Evolutionary conservation across 2,113 vertebrate species (phyloP).

Genomic region (Salvelinus namaycush): DNA sequence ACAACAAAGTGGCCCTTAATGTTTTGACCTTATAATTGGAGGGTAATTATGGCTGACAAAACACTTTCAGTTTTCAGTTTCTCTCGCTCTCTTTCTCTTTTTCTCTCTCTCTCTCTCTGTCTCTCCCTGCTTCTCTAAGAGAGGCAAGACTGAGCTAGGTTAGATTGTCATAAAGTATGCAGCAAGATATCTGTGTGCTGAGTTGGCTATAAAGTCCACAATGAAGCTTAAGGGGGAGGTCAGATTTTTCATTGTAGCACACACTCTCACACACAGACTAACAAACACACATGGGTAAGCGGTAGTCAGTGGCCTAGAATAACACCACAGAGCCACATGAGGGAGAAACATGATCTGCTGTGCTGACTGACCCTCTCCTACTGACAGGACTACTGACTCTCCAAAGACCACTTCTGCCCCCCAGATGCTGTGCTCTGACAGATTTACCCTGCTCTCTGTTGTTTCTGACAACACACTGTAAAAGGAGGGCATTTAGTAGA

Average conservation of each 20-base stretch:
- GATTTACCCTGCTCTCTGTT: background rate
- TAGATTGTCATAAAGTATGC: conserved; percentile 55
- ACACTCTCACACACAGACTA: conserved; percentile 15
- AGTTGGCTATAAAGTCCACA: conserved; percentile 45
- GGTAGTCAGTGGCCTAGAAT: conserved; percentile 58
- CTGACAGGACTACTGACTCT: conserved; percentile 17
- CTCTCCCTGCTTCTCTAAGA: conserved; percentile 18
- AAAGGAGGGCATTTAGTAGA: conserved; percentile 18
- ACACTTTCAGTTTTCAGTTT: conserved; percentile 37
- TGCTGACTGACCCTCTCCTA: conserved; percentile 29
- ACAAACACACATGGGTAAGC: conserved; percentile 40
- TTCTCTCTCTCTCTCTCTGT: conserved; percentile 21
- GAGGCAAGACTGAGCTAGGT: conserved; percentile 31
- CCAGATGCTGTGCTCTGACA: conserved; percentile 2
- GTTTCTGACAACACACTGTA: conserved; percentile 1
- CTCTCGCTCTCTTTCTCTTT: conserved; percentile 13
- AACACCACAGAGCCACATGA: conserved; percentile 45
- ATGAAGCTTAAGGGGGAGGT: conserved; percentile 13
- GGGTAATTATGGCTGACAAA: conserved; percentile 79
- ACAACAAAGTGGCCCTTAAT: conserved; percentile 72
- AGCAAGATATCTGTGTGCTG: conserved; percentile 48
- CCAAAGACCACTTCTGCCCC: background rate
- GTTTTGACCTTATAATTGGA: conserved; percentile 78
- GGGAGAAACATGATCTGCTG: conserved; percentile 28
- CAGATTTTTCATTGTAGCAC: conserved; percentile 55